Evolutionary conservation across 2,797 vertebrate species (phyloP).

Genomic region (Eulemur albifrons): DNA sequence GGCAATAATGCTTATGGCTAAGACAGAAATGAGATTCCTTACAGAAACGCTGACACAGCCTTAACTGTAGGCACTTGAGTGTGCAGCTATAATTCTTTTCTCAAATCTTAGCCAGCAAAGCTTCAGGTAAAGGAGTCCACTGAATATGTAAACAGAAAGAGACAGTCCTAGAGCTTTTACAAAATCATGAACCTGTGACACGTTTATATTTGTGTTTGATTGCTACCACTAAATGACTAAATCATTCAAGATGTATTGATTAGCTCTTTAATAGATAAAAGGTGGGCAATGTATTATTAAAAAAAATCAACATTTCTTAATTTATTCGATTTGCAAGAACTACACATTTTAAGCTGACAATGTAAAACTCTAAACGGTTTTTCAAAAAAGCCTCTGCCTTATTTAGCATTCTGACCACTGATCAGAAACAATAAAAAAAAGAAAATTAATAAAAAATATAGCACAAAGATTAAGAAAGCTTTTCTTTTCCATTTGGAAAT

Average conservation of each 20-base stretch:
- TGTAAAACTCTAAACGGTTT: constrained; percentile 46
- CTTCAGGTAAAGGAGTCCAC: constrained; percentile 24
- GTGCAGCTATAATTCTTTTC: constrained; percentile 59
- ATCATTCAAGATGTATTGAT: constrained; percentile 21
- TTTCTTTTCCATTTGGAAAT: background rate
- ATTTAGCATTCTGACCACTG: constrained; percentile 41
- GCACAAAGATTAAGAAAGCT: background rate
- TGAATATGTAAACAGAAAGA: constrained; percentile 40
- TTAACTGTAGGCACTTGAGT: constrained; percentile 44
- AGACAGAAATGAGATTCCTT: constrained; percentile 68
- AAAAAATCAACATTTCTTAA: constrained; percentile 38
- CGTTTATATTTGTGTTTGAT: background rate
- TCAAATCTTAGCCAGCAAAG: constrained; percentile 54
- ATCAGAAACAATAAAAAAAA: constrained; percentile 5
- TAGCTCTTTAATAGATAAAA: constrained; percentile 48
- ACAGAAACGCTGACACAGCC: constrained; percentile 63
- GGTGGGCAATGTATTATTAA: background rate
- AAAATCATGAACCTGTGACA: constrained; percentile 50
- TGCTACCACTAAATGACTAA: background rate
- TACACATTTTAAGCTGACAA: constrained; percentile 48
- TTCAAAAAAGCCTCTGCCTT: constrained; percentile 5
- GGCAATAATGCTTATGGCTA: constrained; percentile 55
- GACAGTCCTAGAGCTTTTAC: background rate
- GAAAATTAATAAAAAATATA: background rate
- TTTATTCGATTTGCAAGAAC: constrained; percentile 32